Evolutionary conservation across 2,888 invertebrate species (phyloP).

Genomic region (Carpatolechia fugitivella): DNA sequence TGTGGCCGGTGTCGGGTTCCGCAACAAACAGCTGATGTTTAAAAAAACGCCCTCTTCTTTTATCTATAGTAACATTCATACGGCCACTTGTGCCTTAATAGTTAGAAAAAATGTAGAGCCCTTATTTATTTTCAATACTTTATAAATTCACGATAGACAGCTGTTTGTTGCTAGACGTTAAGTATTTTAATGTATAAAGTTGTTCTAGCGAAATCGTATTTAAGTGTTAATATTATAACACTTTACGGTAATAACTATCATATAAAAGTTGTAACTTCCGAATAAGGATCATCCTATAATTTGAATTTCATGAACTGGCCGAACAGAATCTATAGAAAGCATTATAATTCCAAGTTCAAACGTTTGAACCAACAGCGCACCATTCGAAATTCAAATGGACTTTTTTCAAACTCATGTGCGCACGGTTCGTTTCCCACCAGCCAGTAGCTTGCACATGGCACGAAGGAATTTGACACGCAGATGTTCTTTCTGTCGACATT

Average conservation of each 20-base stretch:
- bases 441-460: slow-evolving; percentile 72
- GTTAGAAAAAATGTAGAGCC: background rate
- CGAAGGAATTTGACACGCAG: slow-evolving; percentile 77
- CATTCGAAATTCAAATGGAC: slow-evolving; percentile 43
- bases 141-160: slow-evolving; percentile 9
- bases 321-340: background rate
- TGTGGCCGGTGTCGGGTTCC: slow-evolving; percentile 44
- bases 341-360: slow-evolving; percentile 5
- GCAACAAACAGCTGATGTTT: slow-evolving; percentile 71
- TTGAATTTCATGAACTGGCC: background rate
- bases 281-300: background rate
- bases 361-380: slow-evolving; percentile 25
- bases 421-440: slow-evolving; percentile 72
- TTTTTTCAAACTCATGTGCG: slow-evolving; percentile 55
- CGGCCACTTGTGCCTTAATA: slow-evolving; percentile 16
- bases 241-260: background rate
- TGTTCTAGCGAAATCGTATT: background rate
- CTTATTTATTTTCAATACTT: slow-evolving; percentile 1
- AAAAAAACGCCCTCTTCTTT: slow-evolving; percentile 53
- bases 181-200: background rate
- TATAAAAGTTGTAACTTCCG: background rate
- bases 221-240: background rate
- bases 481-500: slow-evolving; percentile 66
- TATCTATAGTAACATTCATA: slow-evolving; percentile 26
- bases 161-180: background rate